Conservation (phyloP, 2,888 invertebrate genomes). For the Hypolimnas misippus region DNA sequence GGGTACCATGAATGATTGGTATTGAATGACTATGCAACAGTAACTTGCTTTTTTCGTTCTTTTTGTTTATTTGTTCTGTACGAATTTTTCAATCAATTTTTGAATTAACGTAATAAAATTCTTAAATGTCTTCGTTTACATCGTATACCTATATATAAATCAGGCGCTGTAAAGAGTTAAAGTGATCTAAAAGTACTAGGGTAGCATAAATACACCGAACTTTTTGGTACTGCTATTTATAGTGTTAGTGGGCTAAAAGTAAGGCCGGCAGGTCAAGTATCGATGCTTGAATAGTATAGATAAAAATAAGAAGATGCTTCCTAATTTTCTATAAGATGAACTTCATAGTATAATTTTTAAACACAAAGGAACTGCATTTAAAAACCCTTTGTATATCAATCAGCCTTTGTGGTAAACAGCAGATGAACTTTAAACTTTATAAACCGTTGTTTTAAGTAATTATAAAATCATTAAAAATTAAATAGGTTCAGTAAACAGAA, state of each 20-base stretch:
- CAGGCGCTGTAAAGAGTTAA: neutral
- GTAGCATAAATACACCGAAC: neutral
- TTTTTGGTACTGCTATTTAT: neutral
- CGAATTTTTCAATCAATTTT: no score
- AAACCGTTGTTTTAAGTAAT: neutral
- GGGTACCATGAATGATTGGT: no score
- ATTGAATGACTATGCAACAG: no score
- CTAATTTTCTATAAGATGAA: conserved; percentile 39
- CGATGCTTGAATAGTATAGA: conserved; percentile 41
- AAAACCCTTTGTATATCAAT: conserved; percentile 28
- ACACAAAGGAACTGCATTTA: conserved; percentile 29
- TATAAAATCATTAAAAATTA: neutral
- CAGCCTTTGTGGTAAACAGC: neutral
- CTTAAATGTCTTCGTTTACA: no score
- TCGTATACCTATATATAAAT: no score
- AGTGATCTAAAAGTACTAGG: neutral
- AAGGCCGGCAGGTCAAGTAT: conserved; percentile 52
- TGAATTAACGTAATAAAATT: no score
- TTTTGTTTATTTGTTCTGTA: neutral
- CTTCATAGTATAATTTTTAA: conserved; percentile 34
- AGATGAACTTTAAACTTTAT: neutral
- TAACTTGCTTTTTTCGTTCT: no score
- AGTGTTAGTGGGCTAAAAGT: conserved; percentile 43
- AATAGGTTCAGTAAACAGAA: no score
- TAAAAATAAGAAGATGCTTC: conserved; percentile 52